A percentile compares a stretch with the other conserved stretches of the same genome.
These are phyloP conservation scores for Peromyscus nudipes DNA, from an alignment of 2,797 vertebrate genomes.

Conservation along the genomic window DNA sequence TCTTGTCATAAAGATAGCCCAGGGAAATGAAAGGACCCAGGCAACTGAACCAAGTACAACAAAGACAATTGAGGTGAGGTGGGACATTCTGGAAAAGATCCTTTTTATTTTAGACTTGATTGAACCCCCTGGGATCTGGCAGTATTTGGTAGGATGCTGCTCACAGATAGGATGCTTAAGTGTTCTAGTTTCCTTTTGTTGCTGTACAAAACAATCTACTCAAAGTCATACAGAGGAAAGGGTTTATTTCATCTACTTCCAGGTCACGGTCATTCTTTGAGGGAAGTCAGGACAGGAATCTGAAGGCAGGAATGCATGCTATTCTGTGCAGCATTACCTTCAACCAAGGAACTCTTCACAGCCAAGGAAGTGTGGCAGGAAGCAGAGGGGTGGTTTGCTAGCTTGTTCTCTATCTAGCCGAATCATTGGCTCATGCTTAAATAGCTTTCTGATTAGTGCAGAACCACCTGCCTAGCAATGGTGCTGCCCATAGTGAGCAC, in stretches of 20 bases:
- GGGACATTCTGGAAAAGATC: not conserved
- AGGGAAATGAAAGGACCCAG: not conserved
- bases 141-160: not conserved
- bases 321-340: not conserved
- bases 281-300: not conserved
- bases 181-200: not conserved
- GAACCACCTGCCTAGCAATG: not conserved
- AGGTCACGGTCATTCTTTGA: not conserved
- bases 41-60: fast-evolving
- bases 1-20: not conserved
- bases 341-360: not conserved
- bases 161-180: not conserved
- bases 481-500: not conserved
- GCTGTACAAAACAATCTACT: not conserved
- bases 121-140: not conserved
- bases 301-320: not conserved
- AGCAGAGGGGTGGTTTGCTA: not conserved
- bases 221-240: not conserved
- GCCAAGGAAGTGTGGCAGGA: not conserved
- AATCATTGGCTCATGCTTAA: not conserved
- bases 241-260: not conserved
- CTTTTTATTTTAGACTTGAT: not conserved
- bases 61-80: too few relatives aligned
- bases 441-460: not conserved
- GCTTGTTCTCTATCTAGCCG: not conserved